Evolutionary conservation across 2,797 vertebrate species (phyloP).

Genomic region (Arnoldichthys spilopterus): DNA sequence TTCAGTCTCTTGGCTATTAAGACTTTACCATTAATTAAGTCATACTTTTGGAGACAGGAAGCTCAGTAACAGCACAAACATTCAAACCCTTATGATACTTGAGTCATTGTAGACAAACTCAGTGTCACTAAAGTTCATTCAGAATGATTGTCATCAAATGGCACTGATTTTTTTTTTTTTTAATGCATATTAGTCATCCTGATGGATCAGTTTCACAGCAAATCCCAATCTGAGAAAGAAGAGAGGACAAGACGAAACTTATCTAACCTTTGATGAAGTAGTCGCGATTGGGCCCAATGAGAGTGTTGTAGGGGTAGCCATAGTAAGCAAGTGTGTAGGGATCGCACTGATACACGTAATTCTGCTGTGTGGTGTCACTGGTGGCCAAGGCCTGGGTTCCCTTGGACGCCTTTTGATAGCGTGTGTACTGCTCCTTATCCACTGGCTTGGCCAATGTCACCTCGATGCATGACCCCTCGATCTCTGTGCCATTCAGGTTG

Average conservation of each 20-base stretch:
- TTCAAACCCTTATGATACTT: constrained; percentile 17
- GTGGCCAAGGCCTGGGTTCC: constrained; percentile 71
- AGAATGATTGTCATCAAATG: constrained; percentile 30
- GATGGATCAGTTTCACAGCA: constrained; percentile 6
- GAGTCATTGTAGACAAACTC: constrained; percentile 22
- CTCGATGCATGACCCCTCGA: constrained; percentile 96
- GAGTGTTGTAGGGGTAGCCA: constrained; percentile 95
- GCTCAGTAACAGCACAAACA: constrained; percentile 25
- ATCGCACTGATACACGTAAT: constrained; percentile 96
- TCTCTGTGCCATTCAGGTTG: constrained; percentile 92
- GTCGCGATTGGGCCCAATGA: constrained; percentile 97
- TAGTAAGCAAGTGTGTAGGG: constrained; percentile 96
- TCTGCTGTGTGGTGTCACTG: constrained; percentile 82
- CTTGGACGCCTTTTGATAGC: constrained; percentile 97
- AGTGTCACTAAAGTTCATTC: constrained; percentile 38
- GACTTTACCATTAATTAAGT: not conserved
- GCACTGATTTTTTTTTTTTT: constrained; percentile 13
- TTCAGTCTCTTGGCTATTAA: not conserved
- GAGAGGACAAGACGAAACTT: not conserved
- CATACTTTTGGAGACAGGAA: constrained; percentile 12
- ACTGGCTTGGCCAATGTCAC: constrained; percentile 98
- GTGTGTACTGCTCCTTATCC: constrained; percentile 98
- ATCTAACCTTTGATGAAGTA: constrained; percentile 99
- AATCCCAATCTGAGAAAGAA: constrained; percentile 6
- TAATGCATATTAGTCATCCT: constrained; percentile 1